phyloP scores from a whole-genome alignment of 92 coral and sea anemone genomes.

The Palythoa grandiflora region DNA sequence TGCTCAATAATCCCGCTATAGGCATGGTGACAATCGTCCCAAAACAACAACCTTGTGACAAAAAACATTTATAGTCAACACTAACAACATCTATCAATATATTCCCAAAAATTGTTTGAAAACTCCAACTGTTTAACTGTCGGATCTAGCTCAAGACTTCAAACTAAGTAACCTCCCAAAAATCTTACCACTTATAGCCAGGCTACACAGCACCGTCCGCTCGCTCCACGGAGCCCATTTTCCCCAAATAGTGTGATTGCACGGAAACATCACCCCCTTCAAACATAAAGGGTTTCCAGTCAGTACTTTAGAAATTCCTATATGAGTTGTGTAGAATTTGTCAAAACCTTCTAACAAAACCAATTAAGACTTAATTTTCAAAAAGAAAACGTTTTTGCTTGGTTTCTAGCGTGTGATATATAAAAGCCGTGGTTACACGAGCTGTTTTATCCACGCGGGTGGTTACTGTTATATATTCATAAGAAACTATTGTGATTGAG shows the following conservation, averaged over 20 bases:
- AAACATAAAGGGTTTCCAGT: background rate
- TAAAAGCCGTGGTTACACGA: too few species aligned
- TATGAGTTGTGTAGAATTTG: too few species aligned
- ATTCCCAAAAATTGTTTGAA: too few species aligned
- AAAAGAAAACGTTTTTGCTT: too few species aligned
- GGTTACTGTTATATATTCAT: too few species aligned
- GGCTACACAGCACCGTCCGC: slow-evolving; percentile 36
- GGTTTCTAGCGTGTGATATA: too few species aligned
- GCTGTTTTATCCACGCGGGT: too few species aligned
- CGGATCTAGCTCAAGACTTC: too few species aligned
- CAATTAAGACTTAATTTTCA: too few species aligned
- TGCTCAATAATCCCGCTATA: slow-evolving; percentile 76
- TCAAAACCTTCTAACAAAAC: too few species aligned
- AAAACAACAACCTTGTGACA: slow-evolving; percentile 32
- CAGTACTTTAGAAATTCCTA: background rate
- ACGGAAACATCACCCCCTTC: slow-evolving; percentile 43
- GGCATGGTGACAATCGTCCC: slow-evolving; percentile 87
- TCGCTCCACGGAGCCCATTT: slow-evolving; percentile 40
- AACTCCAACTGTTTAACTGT: too few species aligned
- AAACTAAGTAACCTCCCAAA: background rate
- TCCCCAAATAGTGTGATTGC: slow-evolving; percentile 44
- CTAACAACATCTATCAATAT: background rate
- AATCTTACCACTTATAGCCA: slow-evolving; percentile 38
- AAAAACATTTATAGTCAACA: background rate
- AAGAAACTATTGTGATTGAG: too few species aligned